phyloP scores from a whole-genome alignment of 2,113 vertebrate species.

The Clinocottus analis region DNA sequence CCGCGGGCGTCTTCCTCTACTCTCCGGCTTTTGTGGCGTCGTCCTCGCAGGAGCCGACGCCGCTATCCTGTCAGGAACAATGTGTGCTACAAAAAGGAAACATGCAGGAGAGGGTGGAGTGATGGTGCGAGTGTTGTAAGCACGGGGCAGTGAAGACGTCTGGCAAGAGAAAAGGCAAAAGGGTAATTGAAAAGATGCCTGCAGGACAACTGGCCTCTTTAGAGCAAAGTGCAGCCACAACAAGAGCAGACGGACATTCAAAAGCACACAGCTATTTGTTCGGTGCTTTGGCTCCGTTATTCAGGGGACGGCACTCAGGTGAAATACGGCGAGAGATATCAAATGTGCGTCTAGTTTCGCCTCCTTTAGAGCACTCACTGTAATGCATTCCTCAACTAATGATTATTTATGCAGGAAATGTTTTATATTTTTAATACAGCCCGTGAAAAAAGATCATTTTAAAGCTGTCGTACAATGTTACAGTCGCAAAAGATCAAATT shows the following conservation, averaged over 20 bases:
- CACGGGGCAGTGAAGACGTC: constrained; percentile 4
- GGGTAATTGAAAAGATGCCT: constrained; percentile 38
- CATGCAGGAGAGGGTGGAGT: neutral
- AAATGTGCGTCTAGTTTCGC: neutral
- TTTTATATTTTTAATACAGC: neutral
- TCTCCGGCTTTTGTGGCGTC: constrained; percentile 24
- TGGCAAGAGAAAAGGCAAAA: neutral
- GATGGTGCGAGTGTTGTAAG: neutral
- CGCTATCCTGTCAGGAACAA: neutral
- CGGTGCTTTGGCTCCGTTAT: too few relatives aligned
- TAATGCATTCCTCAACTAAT: neutral
- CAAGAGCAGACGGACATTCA: constrained; percentile 24
- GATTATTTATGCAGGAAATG: neutral
- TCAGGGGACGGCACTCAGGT: neutral
- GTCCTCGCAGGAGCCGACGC: neutral
- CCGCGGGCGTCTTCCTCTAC: constrained; percentile 6
- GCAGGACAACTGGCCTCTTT: constrained; percentile 42
- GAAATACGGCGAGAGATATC: neutral
- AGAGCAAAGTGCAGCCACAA: constrained; percentile 50
- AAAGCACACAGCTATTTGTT: constrained; percentile 35
- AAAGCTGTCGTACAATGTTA: neutral
- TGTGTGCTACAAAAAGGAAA: neutral
- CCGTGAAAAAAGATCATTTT: neutral
- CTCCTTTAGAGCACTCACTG: neutral
- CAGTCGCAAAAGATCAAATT: neutral